Base-by-base conservation (phyloP, 2,888 invertebrate species). In the Plagodis dolabraria region DNA sequence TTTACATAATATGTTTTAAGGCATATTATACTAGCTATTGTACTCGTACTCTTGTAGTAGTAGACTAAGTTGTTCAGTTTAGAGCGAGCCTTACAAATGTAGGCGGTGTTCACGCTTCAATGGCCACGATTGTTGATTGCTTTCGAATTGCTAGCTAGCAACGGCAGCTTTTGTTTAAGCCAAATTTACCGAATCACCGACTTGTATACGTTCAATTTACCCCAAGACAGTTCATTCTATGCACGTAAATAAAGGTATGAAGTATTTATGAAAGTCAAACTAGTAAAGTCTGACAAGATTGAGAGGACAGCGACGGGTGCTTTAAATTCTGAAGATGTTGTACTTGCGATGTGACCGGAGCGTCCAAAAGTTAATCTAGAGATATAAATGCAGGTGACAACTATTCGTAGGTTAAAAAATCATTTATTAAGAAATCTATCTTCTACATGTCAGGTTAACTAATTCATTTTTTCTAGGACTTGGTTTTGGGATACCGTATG, bases 101-200 rank as follows among this genome's bases (percentile, higher is more conserved):
- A 42, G 34, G 42, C 42, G 42, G 33, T 11, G 43, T 59, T 62
- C 43, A 52, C 50, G 49, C 52, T 12, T 57, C 64, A 55, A 38
- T 43, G 43, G 44, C 45, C 59, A 38, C 53, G 52, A 22, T 52
- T 57, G 52, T 62, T 57, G 62, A 62, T 64, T 63, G 63, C 62
- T 68, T 65, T 57, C 42, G 47, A 63, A 65, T 64, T 57, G 65
- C 58, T 53, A 49, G 52, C 57, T 58, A 53, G 55, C 56, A 49
- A 49, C 44, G 54, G 40, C 43, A 55, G 10, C 49, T 48, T 62
- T 60, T 60, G 65, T 60, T 55, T 59, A 60, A 48, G 44, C 47
- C 42, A 53, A 62, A 54, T 57, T 53, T 44, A 55, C n/a, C n/a
- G 46, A 44, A 46, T 35, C 40, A 35, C 10, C 53, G 47, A 47